phyloP scores from a whole-genome alignment of 35 echinoderm and acorn worm species.

The Holothuria glaberrima region DNA sequence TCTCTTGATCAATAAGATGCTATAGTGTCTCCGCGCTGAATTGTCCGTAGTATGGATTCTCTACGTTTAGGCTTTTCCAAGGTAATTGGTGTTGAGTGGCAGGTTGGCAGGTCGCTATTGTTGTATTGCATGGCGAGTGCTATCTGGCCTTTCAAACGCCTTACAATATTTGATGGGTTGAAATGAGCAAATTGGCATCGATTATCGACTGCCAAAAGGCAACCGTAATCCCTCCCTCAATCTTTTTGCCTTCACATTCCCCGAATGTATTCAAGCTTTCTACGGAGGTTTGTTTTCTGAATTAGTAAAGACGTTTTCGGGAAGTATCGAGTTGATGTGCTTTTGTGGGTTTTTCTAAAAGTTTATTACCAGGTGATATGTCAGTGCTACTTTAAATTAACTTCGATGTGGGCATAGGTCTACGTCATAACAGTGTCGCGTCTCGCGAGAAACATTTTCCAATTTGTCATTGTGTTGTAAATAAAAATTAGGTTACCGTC shows the following conservation, averaged over 20 bases:
- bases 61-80: neutral
- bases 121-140: neutral
- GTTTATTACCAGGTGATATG: conserved; percentile 15
- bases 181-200: conserved; percentile 40
- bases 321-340: conserved; percentile 33
- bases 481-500: too few relatives aligned
- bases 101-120: conserved; percentile 17
- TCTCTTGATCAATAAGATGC: conserved; percentile 9
- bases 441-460: too few relatives aligned
- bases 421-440: too few relatives aligned
- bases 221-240: neutral
- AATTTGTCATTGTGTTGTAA: too few relatives aligned
- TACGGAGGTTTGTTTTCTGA: conserved; percentile 16
- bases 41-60: conserved; percentile 10
- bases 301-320: conserved; percentile 4
- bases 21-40: neutral
- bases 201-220: conserved; percentile 20
- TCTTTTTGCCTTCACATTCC: neutral
- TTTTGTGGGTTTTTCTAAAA: neutral
- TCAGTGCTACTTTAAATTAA: conserved; percentile 17
- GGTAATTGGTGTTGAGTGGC: conserved; percentile 1
- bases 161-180: conserved; percentile 32
- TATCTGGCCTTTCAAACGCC: neutral
- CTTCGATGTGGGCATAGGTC: neutral
- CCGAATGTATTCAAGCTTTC: conserved; percentile 23